A percentile compares a stretch with the other conserved stretches of the same genome.
These are phyloP conservation scores for Crotalus tigris DNA, from an alignment of 2,113 vertebrate species.

Conservation along the genomic window DNA sequence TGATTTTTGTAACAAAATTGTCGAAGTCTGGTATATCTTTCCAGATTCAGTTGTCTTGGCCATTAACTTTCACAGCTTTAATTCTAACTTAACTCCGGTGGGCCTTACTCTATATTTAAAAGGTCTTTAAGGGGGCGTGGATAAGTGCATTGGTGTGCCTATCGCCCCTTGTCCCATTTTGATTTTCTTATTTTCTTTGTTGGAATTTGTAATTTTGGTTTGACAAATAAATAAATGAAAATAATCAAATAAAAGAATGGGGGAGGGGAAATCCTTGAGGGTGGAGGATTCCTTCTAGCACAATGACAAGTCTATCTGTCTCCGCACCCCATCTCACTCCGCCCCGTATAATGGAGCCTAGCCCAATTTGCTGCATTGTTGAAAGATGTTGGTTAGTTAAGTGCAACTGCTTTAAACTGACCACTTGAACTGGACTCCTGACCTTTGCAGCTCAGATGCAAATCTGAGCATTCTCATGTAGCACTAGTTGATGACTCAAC, in stretches of 20 bases:
- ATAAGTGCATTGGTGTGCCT: too few relatives aligned
- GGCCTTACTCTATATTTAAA: too few relatives aligned
- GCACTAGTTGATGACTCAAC: not conserved
- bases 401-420: not conserved
- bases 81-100: not conserved
- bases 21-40: not conserved
- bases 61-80: not conserved
- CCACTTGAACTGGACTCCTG: not conserved
- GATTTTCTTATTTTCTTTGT: not conserved
- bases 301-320: not conserved
- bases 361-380: too few relatives aligned
- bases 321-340: not conserved
- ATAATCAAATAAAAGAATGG: too few relatives aligned
- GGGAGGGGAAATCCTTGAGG: not conserved
- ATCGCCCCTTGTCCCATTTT: not conserved
- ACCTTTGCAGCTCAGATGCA: not conserved
- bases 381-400: not conserved
- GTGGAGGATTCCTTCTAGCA: too few relatives aligned
- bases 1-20: not conserved
- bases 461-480: not conserved
- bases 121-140: too few relatives aligned
- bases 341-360: not conserved
- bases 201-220: not conserved
- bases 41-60: too few relatives aligned
- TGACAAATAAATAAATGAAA: too few relatives aligned